A percentile compares a stretch with the other conserved stretches of the same genome.
phyloP scores from a whole-genome alignment of 35 echinoderm and acorn worm genomes.

The Heliocidaris tuberculata region DNA sequence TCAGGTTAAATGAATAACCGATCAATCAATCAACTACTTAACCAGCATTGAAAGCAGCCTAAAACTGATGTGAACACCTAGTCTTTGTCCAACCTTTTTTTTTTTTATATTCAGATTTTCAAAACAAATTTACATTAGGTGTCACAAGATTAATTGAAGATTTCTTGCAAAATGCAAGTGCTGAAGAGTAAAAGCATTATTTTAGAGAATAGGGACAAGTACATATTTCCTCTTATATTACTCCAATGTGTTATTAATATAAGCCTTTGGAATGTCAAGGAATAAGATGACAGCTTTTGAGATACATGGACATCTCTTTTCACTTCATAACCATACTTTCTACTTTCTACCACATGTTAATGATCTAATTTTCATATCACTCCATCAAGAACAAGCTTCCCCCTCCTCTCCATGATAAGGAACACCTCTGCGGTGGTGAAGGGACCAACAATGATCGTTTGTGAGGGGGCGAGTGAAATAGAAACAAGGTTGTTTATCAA shows the following conservation, averaged over 20 bases:
- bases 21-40: too few species aligned
- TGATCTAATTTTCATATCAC: not conserved
- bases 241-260: not conserved
- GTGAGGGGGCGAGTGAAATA: not conserved
- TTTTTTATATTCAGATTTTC: too few species aligned
- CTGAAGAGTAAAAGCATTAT: too few species aligned
- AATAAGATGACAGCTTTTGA: not conserved
- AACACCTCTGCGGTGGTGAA: not conserved
- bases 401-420: not conserved
- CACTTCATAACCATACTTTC: not conserved
- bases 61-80: too few species aligned
- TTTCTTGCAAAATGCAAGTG: too few species aligned
- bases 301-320: not conserved
- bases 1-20: too few species aligned
- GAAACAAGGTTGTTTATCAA: constrained; percentile 3
- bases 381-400: not conserved
- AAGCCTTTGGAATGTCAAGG: not conserved
- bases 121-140: too few species aligned
- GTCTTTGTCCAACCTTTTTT: too few species aligned
- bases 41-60: too few species aligned
- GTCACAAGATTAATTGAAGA: too few species aligned
- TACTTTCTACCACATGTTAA: not conserved
- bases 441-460: not conserved
- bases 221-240: too few species aligned
- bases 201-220: too few species aligned